Evolutionary conservation across 2,113 vertebrate species (phyloP), one percentile per base, ranked within the genome.

Genomic region (Rhegmatorhina hoffmannsi): DNA sequence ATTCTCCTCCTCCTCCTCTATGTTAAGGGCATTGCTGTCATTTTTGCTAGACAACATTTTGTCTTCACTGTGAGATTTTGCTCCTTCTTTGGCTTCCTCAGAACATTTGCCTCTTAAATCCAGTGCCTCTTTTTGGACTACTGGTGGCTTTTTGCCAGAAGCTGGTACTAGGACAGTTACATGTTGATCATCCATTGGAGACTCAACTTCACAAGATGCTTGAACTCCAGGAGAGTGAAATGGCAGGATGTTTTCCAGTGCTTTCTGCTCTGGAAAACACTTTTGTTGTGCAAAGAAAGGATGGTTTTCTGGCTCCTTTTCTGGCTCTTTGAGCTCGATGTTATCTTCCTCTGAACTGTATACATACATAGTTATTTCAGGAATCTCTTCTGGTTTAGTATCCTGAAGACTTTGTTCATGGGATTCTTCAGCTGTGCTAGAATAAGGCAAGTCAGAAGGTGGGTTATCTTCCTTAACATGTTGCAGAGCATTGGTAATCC

Each of bases 281-380:
- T 88, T 70, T 84, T 97, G 96, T 56, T 16, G 23, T 46, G 91
- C 85, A 76, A 96, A 97, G 38, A 91, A 56, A 59, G 10, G 24
- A 66, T 84, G 53, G 11, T 89, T 84, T 73, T 84, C 90, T 47
- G 58, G 8, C 44, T 84, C 56, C 13, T 89, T 84, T 73, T 83
- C 87, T 46, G 58, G 8, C 46, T 74, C 73, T 15, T 24, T n/a
- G 50, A 50, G 19, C 18, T 67, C 72, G 40, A 38, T 50, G 64
- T 97, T 96, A 25, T 25, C 50, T 13, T 96, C 97, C 24, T 97
- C 97, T 28, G 97, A 95, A 52, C 80, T 82, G 23, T 44, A 97
- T 6, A 94, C 34, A 0, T 79, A 85, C 92, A 97, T 62, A 38
- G 38, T 50, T 89, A 97, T 92, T 63, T 94, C 29, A 17, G 97